Percentiles rank a stretch among this genome's conserved stretches.
phyloP scores from a whole-genome alignment of 2,113 vertebrate genomes.

The Chamaetylas fuelleborni region DNA sequence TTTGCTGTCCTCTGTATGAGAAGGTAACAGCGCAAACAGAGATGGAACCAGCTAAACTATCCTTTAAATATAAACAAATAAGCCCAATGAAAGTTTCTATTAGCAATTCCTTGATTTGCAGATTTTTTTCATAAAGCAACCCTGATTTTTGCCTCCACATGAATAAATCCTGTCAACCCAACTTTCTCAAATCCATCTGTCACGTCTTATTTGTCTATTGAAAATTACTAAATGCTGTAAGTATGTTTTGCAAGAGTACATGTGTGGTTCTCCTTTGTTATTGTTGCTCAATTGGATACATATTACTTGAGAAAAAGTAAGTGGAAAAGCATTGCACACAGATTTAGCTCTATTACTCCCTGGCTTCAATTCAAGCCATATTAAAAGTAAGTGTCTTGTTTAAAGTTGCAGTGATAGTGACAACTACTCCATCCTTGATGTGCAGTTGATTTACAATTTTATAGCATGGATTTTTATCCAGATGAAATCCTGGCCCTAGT shows the following conservation, averaged over 20 bases:
- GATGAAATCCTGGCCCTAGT: background rate
- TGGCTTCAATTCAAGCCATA: conserved; percentile 18
- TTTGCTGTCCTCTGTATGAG: background rate
- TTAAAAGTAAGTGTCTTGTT: conserved; percentile 44
- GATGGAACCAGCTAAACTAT: background rate
- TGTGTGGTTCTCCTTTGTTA: conserved; percentile 41
- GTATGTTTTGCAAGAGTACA: conserved; percentile 59
- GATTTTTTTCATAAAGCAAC: conserved; percentile 6
- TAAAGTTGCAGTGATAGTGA: conserved; percentile 19
- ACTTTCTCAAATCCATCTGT: conserved; percentile 40
- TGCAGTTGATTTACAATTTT: background rate
- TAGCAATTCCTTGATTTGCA: background rate
- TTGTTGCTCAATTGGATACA: conserved; percentile 60
- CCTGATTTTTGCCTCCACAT: background rate
- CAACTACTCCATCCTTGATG: background rate
- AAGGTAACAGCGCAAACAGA: conserved; percentile 1
- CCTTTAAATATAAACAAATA: conserved; percentile 7
- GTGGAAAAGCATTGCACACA: conserved; percentile 34
- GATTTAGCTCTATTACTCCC: conserved; percentile 20
- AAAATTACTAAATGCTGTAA: conserved; percentile 41
- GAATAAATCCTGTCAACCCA: background rate
- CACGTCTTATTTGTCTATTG: conserved; percentile 23
- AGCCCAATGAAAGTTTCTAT: background rate
- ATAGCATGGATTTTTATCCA: background rate
- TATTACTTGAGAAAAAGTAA: conserved; percentile 54